A percentile compares a stretch with the other conserved stretches of the same genome.
phyloP scores from a whole-genome alignment of 2,797 vertebrate genomes.

The Siniperca undulata region DNA sequence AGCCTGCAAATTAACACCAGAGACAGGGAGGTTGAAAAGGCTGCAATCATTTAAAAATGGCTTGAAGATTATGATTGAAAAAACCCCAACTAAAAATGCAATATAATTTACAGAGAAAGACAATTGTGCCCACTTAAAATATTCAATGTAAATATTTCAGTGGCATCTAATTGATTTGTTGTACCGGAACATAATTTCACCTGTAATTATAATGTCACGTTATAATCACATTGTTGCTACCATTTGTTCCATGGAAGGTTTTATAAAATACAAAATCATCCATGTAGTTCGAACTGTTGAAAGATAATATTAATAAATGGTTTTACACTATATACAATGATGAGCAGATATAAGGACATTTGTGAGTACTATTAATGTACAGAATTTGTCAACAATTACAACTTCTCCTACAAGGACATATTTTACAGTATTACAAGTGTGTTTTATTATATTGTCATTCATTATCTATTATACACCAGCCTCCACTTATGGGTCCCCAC shows the following conservation, averaged over 20 bases:
- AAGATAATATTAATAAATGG: not conserved
- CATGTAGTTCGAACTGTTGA: not conserved
- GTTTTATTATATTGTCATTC: not conserved
- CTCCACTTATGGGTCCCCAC: not conserved
- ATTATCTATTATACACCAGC: not conserved
- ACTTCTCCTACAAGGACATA: not conserved
- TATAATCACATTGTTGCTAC: not conserved
- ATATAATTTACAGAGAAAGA: not conserved
- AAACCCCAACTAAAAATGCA: not conserved
- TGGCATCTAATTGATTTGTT: slow-evolving; percentile 14
- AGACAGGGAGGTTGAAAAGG: not conserved
- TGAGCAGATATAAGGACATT: not conserved
- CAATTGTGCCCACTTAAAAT: not conserved
- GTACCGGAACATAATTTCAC: not conserved
- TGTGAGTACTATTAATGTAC: not conserved
- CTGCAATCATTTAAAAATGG: not conserved
- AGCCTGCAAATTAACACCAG: slow-evolving; percentile 2
- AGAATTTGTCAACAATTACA: not conserved
- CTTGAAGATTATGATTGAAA: not conserved
- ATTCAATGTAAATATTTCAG: not conserved
- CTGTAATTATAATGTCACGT: not conserved
- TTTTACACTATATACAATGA: not conserved
- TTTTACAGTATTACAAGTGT: not conserved
- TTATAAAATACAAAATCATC: not conserved
- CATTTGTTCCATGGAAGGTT: not conserved